A percentile compares a stretch with the other conserved stretches of the same genome.
These are phyloP conservation scores for Orientallactaga bullata DNA, from an alignment of 2,113 vertebrate species.

Conservation along the genomic window DNA sequence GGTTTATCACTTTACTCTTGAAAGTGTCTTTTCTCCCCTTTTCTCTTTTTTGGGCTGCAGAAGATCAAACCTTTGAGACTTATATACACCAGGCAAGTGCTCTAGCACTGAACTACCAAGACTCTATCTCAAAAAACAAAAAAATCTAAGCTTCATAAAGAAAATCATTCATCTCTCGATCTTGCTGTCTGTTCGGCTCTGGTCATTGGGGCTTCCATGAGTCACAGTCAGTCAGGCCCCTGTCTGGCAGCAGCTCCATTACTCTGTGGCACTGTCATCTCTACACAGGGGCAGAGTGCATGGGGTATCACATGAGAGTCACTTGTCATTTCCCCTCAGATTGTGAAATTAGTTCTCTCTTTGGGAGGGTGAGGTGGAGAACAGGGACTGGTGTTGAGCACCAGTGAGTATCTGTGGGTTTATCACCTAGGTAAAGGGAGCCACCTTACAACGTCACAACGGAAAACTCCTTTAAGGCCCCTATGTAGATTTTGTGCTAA, in stretches of 20 bases:
- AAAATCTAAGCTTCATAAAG: neutral
- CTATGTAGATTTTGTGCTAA: neutral
- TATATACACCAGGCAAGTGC: neutral
- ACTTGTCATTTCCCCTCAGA: slow-evolving; percentile 1
- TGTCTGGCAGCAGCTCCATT: neutral
- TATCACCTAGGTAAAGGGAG: neutral
- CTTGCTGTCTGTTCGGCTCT: neutral
- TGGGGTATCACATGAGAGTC: neutral
- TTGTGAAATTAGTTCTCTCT: neutral
- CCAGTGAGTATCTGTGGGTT: neutral
- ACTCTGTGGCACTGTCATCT: neutral
- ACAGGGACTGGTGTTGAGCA: neutral
- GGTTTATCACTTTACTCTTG: neutral
- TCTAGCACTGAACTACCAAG: neutral
- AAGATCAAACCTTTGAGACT: neutral
- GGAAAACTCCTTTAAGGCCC: neutral
- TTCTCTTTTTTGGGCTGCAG: neutral
- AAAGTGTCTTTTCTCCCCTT: neutral
- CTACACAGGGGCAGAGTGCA: neutral
- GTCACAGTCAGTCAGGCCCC: neutral
- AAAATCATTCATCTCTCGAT: neutral
- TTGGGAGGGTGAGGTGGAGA: neutral
- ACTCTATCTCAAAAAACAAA: neutral
- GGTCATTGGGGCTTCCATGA: neutral
- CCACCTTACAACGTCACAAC: neutral